Evolutionary conservation across 2,113 vertebrate genomes (phyloP), one percentile per base, ranked within the genome.

Genomic region (Speoplatyrhinus poulsoni): DNA sequence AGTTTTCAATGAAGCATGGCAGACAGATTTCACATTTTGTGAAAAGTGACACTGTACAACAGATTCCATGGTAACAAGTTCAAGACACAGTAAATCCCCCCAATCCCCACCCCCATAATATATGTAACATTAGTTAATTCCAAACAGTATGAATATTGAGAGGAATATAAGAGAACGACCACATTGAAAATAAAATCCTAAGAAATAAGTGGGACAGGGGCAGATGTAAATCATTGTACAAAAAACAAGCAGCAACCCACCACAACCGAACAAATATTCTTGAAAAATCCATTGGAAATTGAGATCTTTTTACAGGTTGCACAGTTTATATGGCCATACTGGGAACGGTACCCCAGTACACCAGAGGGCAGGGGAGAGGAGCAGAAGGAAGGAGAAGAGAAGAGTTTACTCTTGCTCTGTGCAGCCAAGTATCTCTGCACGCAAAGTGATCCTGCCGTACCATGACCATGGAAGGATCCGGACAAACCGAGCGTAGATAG

Each of bases 381-480:
- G 79, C 52, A 53, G 54, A 69, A 62, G 67, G 60, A 71, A 53
- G 65, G 69, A 68, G 64, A 60, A 50, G 56, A 12, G 50, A 11
- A 3, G 26, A 26, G 46, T 70, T 98, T 91, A 99, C 79, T 98
- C 95, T 85, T 99, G 95, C 48, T 92, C 95, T 13, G 93, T 91
- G 87, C 98, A 99, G 84, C 98, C 98, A 63, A 99, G 93, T 70
- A 99, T 90, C 92, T 99, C 98, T 0, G 91, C 94, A 56, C 98
- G 91, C 93, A 99, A 92, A 46, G 98, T 99, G 93, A 99, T 99
- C 77, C 97, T 93, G 70, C 97, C 96, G 0, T 99, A 99, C 98
- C 98, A 99, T 0, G 98, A 99, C 98, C 98, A 99, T 0, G 98
- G 98, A 6, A 99, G 94, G 88, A 99, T 96, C 86, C 98, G 92